Conservation (phyloP, 2,113 vertebrate species). For the Chaetodon trifascialis region DNA sequence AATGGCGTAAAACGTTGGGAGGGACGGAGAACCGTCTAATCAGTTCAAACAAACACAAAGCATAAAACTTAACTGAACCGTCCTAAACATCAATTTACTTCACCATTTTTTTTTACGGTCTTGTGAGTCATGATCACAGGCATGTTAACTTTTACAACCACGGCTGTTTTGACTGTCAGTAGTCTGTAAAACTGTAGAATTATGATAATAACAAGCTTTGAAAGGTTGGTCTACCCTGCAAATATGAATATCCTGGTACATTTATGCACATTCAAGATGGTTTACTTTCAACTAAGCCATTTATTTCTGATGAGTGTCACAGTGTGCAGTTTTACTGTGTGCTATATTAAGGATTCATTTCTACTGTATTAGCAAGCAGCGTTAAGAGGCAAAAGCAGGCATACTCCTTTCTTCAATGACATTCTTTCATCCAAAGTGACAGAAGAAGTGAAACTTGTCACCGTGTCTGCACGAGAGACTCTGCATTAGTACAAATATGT, state of each 20-base stretch:
- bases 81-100: not conserved
- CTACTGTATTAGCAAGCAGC: slow-evolving; percentile 3
- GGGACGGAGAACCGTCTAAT: not conserved
- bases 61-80: not conserved
- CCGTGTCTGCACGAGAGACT: not conserved
- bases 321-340: not conserved
- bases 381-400: slow-evolving; percentile 4
- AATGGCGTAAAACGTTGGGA: not conserved
- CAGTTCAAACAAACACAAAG: not conserved
- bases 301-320: slow-evolving; percentile 3
- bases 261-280: not conserved
- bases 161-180: not conserved
- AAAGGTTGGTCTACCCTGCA: not conserved
- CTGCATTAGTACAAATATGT: not conserved
- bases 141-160: not conserved
- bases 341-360: slow-evolving; percentile 24
- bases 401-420: not conserved
- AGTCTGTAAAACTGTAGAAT: not conserved
- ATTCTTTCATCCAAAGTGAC: slow-evolving; percentile 8
- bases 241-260: not conserved
- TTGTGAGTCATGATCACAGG: not conserved
- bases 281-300: not conserved
- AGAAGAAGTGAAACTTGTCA: not conserved
- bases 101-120: not conserved
- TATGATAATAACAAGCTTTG: not conserved